Percentiles rank a stretch among this genome's conserved stretches.
These are phyloP conservation scores for Epirrita christyi DNA, from an alignment of 2,888 invertebrate genomes.

Conservation along the genomic window DNA sequence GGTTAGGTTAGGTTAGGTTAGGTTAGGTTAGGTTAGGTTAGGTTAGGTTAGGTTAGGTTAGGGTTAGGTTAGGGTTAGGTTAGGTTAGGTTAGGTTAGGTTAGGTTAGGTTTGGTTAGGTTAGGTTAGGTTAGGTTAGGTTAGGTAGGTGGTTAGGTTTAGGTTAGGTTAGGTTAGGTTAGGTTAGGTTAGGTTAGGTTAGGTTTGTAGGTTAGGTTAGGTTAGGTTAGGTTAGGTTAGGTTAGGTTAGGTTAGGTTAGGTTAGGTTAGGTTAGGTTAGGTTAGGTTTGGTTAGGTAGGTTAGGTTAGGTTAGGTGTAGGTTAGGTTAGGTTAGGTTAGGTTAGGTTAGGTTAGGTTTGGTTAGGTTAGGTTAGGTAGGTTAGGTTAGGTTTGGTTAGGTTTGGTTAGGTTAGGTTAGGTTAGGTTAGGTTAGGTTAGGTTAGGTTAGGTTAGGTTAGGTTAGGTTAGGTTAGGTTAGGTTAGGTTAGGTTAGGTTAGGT, in stretches of 20 bases:
- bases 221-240: constrained; percentile 7
- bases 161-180: constrained; percentile 7
- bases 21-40: constrained; percentile 6
- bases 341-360: constrained; percentile 5
- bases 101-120: constrained; percentile 6
- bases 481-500: constrained; percentile 7
- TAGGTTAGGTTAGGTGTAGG: constrained; percentile 7
- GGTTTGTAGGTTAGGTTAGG: too few species aligned
- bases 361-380: constrained; percentile 7
- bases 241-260: constrained; percentile 7
- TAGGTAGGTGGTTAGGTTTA: too few species aligned
- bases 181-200: constrained; percentile 7
- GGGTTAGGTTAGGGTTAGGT: too few species aligned
- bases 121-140: constrained; percentile 6
- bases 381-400: constrained; percentile 5
- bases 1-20: constrained; percentile 7
- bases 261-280: constrained; percentile 7
- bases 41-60: constrained; percentile 7
- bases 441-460: constrained; percentile 7
- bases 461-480: constrained; percentile 6
- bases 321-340: constrained; percentile 7
- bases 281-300: constrained; percentile 6
- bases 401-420: constrained; percentile 6
- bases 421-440: constrained; percentile 7
- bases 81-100: constrained; percentile 7